Evolutionary conservation across 64 coral and sea anemone genomes (phyloP), one percentile per base, ranked within the genome.

Genomic region (Montipora foliosa): DNA sequence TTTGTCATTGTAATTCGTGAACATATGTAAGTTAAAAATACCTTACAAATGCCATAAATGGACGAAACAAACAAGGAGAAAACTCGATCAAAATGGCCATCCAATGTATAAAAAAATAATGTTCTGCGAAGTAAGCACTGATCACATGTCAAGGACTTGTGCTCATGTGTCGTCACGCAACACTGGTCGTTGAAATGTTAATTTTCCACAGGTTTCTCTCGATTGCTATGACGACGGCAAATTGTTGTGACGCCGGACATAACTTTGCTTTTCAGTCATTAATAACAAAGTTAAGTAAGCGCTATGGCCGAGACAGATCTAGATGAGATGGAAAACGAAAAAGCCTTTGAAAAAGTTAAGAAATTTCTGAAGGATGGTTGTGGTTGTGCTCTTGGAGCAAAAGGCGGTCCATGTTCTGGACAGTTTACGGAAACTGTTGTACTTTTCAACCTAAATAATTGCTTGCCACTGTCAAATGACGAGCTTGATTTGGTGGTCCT

Each of bases 401-500:
- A 83, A 59, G 49, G 55, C 24, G 16, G 59, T 14, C 49, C 80
- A 58, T 83, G 80, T 62, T 83, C 80, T 58, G 21, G 59, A 25
- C 80, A 59, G 16, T 83, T 83, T 64, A 59, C 80, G 12, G 58
- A 59, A 83, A 13, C 47, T 19, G 59, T 44, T 61, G 16, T 74
- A 25, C 71, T 74, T 64, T 59, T 44, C 59, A 83, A 83, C 52
- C 15, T 67, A 61, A 83, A 83, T 61, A 83, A 83, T 49, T 83
- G 80, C 55, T 20, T 44, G 50, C 52, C 66, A 61, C 80, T 83
- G 50, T 59, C 50, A 44, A 83, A 49, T 62, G 55, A 13, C n/a
- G 58, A 83, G 80, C 80, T 61, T 37, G 80, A 83, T 83, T 83
- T 83, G 16, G 57, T 83, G 59, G 49, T 83, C 49, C 55, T 83